phyloP scores from a whole-genome alignment of 2,113 vertebrate species.

The Urocynchramus pylzowi region DNA sequence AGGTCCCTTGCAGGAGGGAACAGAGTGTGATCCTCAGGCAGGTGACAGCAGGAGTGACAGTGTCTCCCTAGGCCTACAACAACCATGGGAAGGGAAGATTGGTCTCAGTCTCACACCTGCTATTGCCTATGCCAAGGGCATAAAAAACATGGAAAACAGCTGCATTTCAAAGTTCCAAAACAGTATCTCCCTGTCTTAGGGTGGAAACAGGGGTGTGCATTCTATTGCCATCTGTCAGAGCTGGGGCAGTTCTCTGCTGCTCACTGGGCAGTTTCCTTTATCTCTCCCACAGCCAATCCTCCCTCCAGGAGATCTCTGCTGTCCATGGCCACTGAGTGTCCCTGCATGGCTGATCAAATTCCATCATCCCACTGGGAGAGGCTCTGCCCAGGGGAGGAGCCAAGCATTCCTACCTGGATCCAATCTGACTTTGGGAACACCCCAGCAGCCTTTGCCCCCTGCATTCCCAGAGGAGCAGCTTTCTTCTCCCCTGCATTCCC shows the following conservation, averaged over 20 bases:
- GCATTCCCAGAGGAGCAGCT: neutral
- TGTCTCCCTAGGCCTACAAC: fast-evolving
- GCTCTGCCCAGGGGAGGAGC: neutral
- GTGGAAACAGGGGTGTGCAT: fast-evolving
- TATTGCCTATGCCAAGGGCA: neutral
- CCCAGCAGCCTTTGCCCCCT: no score
- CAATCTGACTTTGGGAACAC: neutral
- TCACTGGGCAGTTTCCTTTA: neutral
- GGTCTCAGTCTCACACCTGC: neutral
- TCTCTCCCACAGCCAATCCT: neutral
- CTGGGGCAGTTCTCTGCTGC: neutral
- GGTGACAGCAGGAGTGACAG: neutral
- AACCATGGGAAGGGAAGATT: neutral
- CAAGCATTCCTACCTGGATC: neutral
- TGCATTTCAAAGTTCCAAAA: neutral
- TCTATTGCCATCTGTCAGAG: fast-evolving
- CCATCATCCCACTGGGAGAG: neutral
- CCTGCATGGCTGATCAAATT: neutral
- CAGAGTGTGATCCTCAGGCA: neutral
- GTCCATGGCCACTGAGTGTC: neutral
- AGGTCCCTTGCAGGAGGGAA: neutral
- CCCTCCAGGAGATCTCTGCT: neutral
- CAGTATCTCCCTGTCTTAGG: neutral
- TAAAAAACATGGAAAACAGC: neutral
- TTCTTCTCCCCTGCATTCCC: neutral